Evolutionary conservation across 2,113 vertebrate genomes (phyloP), one percentile per base, ranked within the genome.

Genomic region (Aramus guarauna): DNA sequence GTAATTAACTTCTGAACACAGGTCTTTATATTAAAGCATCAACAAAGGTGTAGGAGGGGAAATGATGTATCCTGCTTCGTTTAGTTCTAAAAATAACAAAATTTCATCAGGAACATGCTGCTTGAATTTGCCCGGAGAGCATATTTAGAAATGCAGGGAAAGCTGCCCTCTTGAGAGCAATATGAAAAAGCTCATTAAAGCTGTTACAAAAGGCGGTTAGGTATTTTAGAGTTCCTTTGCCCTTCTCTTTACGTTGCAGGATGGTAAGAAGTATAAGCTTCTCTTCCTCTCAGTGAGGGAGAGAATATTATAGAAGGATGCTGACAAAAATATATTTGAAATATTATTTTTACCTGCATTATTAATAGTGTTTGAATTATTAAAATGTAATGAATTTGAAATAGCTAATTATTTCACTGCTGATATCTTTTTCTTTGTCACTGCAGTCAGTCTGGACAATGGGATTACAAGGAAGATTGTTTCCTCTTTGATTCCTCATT

Each of bases 21-120:
- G 27, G 43, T 96, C 92, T 96, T 98, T 97, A 91, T 88, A 93
- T 94, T 88, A 96, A 97, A 94, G 76, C 88, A 94, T 69, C 96
- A 96, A 87, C 95, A 92, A 96, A 96, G 36, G 55, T 63, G 94
- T 93, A 79, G 95, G 95, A 97, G 90, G 92, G 76, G 58, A 96
- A 96, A 96, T 80, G 22, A 94, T 94, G 73, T 73, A 92, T 81
- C 93, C 77, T 91, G 86, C 83, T 90, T 96, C 34, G 15, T 96
- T 95, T 72, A 80, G n/a, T 88, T 92, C 97, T 96, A 96, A 97
- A 98, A 97, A 97, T 97, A 97, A 95, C 92, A 90, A 88, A n/a
- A 88, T 85, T 94, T 93, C 80, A 93, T 88, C 68, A 87, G 80
- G 81, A 92, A 19, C 81, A 60, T 9, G 53, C 84, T 96, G 90